Base-by-base conservation (phyloP, 2,888 invertebrate species). In the Sycophila texana region DNA sequence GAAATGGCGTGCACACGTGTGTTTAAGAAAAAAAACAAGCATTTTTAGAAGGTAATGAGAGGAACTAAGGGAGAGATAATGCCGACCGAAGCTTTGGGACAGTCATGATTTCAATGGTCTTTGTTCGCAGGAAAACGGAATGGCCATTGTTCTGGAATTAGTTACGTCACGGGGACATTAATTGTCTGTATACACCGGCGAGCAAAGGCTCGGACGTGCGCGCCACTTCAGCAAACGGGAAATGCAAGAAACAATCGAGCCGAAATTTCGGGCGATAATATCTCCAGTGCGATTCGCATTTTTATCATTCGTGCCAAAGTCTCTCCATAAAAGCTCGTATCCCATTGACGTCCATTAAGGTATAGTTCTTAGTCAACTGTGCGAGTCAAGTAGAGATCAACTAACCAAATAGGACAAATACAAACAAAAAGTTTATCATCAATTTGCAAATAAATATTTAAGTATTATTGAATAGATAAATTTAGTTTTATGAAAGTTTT, bases 141-240 rank as follows among this genome's bases (percentile, higher is more conserved):
- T 58, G 49, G 66, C 71, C 82, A 83, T 84, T 84, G 84, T 85
- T 82, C 83, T 72, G 75, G 82, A 83, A 83, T 85, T 84, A 85
- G 83, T 83, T 83, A 84, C 83, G 84, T 83, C 83, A 82, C 79
- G 78, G 68, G 82, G 82, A 83, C 83, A 85, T 84, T 84, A 83
- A 85, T 84, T 83, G 83, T 77, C 80, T 72, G 80, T 78, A 58
- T 58, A 63, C 53, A 57, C 47, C 16, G 7, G 12, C 53, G 10
- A 20, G 39, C 26, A 18, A 39, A 2, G 30, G 30, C 60, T 5
- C 13, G 18, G 4, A 26, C 60, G 18, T 16, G 66, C 7, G 47
- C 20, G 49, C 63, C 51, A 72, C 26, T 26, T 57, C 14, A 1
- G 74, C 47, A 5, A 53, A 53, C 3, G 26, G 60, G 68, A 63